Base-by-base conservation (phyloP, 1,140 invertebrate species). In the Drosophila ercepeae region DNA sequence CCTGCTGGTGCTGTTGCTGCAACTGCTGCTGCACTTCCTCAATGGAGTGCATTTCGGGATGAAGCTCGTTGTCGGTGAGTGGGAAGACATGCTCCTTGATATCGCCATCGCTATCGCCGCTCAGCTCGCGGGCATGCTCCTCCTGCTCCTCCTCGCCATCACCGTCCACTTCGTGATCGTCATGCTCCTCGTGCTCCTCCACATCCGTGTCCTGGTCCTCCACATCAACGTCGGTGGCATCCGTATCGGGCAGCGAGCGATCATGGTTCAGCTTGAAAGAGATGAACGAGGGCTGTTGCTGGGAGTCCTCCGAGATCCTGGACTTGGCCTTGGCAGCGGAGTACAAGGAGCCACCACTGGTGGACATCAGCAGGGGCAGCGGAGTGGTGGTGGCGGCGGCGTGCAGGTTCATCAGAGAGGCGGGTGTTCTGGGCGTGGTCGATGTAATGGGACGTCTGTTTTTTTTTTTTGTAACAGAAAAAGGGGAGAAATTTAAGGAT, bases 251-350 rank as follows among this genome's bases (percentile, higher is more conserved):
- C 48, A 89, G 72, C 27, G 83, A 77, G 18, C 89, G 83, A 25
- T 91, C 89, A 13, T 91, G 89, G 75, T 91, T 88, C 13, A 91
- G 61, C 49, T 91, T 91, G 29, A 90, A 75, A 42, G 86, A 89
- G 14, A 84, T 81, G 19, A 86, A 89, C 32, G 86, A 90, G 2
- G 88, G 86, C 52, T 90, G 84, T 36, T 70, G 77, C 53, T 64
- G 60, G n/a, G 64, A 67, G 48, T 54, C 64, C 16, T 78, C 77
- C 1, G 57, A 27, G 6, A 68, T 42, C 14, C 52, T 50, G 8
- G 82, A 88, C 19, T 86, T 88, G 21, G 81, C 63, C 74, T 79
- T 84, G 63, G 72, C 69, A 18, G 78, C 69, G 21, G 61, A 50
- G 21, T 72, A 84, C 32, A 86, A 48, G 3, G 50, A 32, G 29